Evolutionary conservation across 2,888 invertebrate genomes (phyloP), one percentile per base, ranked within the genome.

Genomic region (Drepana falcataria): DNA sequence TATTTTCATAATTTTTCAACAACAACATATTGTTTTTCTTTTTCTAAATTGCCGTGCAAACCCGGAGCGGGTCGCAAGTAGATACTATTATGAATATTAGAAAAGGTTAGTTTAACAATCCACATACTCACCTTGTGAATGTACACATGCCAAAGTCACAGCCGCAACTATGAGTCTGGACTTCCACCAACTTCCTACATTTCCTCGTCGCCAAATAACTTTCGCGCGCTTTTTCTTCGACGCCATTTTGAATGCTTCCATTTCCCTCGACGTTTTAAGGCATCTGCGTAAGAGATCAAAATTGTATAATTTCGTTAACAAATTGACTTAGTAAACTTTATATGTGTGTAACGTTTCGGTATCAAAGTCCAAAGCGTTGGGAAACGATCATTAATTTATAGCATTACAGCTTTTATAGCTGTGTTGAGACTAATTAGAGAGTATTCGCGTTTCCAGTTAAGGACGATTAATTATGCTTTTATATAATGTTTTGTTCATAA

Each of bases 81-180:
- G 21, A 21, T 21, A 21, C 0, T 1, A 21, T 21, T 21, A 21
- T 21, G 21, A 21, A 21, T 21, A 21, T 21, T 21, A 21, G 1
- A 21, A 21, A 21, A 21, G 21, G 21, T 21, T 21, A 21, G 21
- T 21, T 21, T 21, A 21, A 21, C 21, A 21, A 21, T 21, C 21
- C 48, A 1, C 35, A 47, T 51, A n/a, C 58, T 71, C 75, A 89
- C 89, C 89, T 79, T 88, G 90, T 51, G 85, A 78, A 62, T 77
- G 75, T n/a, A 77, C 83, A 60, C 74, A 79, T 35, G 81, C 79
- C 59, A 87, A 60, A 48, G 73, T 66, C 2, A 82, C 61, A 33
- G 75, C 75, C 33, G 72, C 64, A 40, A 81, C 58, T 44, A 83
- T 56, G 44, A 83, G 60, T 53, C 73, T 68, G 48, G 67, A 70